Percentiles rank a stretch among this genome's conserved stretches.
phyloP scores from a whole-genome alignment of 2,797 vertebrate genomes.

The Arremon aurantiirostris region DNA sequence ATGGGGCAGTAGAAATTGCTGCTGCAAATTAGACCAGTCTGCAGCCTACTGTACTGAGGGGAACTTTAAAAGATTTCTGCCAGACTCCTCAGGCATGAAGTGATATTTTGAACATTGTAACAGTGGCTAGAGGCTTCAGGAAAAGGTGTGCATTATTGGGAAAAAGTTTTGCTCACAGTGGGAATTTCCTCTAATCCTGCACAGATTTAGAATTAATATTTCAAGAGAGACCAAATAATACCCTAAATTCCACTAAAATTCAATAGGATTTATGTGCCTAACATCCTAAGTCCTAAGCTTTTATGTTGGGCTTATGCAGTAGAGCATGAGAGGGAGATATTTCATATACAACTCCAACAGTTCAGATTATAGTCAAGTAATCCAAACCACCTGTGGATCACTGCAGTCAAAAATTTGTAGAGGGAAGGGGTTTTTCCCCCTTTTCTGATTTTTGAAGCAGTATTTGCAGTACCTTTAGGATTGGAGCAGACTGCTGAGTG shows the following conservation, averaged over 20 bases:
- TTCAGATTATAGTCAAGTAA: slow-evolving; percentile 30
- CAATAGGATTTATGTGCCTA: neutral
- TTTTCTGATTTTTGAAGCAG: neutral
- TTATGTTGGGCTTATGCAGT: neutral
- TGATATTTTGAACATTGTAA: neutral
- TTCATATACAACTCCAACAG: slow-evolving; percentile 2
- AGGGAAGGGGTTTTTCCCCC: fast-evolving
- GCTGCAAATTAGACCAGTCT: slow-evolving; percentile 42
- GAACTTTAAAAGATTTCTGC: slow-evolving; percentile 15
- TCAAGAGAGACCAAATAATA: slow-evolving; percentile 17
- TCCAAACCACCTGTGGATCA: slow-evolving; percentile 35
- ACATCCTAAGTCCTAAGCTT: slow-evolving; percentile 28
- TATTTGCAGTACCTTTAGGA: neutral
- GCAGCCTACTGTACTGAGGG: neutral
- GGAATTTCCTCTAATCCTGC: slow-evolving; percentile 33
- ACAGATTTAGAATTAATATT: slow-evolving; percentile 45
- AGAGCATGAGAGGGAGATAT: slow-evolving; percentile 8
- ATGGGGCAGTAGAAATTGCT: slow-evolving; percentile 4
- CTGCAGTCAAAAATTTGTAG: neutral
- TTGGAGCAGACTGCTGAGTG: neutral
- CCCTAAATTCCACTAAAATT: slow-evolving; percentile 49
- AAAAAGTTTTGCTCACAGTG: slow-evolving; percentile 8
- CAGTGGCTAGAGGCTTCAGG: neutral
- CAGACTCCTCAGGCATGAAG: neutral
- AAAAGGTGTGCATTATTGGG: slow-evolving; percentile 30